Evolutionary conservation across 2,113 vertebrate species (phyloP).

Genomic region (Typhlomys cinereus): DNA sequence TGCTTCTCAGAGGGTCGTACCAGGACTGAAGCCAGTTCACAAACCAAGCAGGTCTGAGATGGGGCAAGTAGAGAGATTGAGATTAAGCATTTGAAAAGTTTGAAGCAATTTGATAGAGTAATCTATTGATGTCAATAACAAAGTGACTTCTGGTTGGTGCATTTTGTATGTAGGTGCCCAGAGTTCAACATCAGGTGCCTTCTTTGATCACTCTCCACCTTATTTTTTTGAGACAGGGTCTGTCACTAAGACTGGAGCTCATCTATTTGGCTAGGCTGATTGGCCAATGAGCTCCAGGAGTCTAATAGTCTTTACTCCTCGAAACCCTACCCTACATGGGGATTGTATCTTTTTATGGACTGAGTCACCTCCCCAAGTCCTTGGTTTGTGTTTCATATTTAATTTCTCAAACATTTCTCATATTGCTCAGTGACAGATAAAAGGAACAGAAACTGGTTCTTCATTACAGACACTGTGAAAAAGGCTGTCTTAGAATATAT

Average conservation of each 20-base stretch:
- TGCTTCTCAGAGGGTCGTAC: neutral
- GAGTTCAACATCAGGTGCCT: too few relatives aligned
- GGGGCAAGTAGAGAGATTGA: neutral
- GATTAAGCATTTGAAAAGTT: neutral
- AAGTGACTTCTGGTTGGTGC: neutral
- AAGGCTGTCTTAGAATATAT: neutral
- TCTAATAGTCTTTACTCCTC: too few relatives aligned
- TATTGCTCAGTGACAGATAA: neutral
- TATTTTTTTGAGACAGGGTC: too few relatives aligned
- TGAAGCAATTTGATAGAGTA: neutral
- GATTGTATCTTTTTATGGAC: too few relatives aligned
- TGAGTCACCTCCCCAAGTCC: too few relatives aligned
- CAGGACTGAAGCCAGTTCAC: neutral
- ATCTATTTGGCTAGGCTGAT: too few relatives aligned
- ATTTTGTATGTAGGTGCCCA: too few relatives aligned
- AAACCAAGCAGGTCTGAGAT: neutral
- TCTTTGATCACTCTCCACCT: too few relatives aligned
- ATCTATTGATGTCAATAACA: neutral
- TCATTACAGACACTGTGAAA: neutral
- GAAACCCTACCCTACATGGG: too few relatives aligned
- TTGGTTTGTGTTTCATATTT: constrained; percentile 2
- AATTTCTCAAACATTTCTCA: constrained; percentile 14
- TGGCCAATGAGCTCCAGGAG: too few relatives aligned
- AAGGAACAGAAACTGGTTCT: neutral
- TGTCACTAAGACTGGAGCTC: too few relatives aligned